Evolutionary conservation across 2,888 invertebrate genomes (phyloP), one percentile per base, ranked within the genome.

Genomic region (Thysanoteuthis rhombus): DNA sequence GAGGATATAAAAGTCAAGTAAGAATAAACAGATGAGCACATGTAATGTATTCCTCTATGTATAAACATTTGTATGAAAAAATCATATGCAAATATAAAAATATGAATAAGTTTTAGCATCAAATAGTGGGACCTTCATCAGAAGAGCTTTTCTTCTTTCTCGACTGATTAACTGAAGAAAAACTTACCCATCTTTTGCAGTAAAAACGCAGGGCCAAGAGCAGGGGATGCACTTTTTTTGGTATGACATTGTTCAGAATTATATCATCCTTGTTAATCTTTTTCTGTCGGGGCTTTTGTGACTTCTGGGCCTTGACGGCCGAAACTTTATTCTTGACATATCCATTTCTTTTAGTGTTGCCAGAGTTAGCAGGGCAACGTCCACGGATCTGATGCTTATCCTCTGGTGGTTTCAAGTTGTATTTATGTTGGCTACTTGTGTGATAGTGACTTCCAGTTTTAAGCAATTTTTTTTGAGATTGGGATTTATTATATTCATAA

Each of bases 361-460:
- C 45, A 5, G 92, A 6, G 6, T 45, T 92, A 32, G 19, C 40
- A 45, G 42, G 42, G 42, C 32, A 38, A 92, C 32, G 45, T 28
- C 32, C 40, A 4, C 92, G 45, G 19, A 42, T 28, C 8, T 40
- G 40, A 28, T n/a, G 28, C n/a, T 40, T 39, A 40, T 92, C 92
- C 32, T 92, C 92, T 19, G 92, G 92, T n/a, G 45, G 42, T 40
- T 92, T 92, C 45, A 92, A 32, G 32, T 92, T 92, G 32, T 42
- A 92, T 22, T 92, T 92, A 92, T 92, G 92, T 92, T 92, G 92
- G 40, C 92, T 92, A 92, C 92, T 92, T 28, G 39, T 40, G 40
- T 92, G 92, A 32, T 40, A 92, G 39, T 40, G 28, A 45, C 42
- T 92, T n/a, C 92, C 45, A 45, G n/a, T n/a, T 5, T 92, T 39